A percentile compares a stretch with the other conserved stretches of the same genome.
phyloP scores from a whole-genome alignment of 2,888 invertebrate genomes.

The Agapostemon virescens region DNA sequence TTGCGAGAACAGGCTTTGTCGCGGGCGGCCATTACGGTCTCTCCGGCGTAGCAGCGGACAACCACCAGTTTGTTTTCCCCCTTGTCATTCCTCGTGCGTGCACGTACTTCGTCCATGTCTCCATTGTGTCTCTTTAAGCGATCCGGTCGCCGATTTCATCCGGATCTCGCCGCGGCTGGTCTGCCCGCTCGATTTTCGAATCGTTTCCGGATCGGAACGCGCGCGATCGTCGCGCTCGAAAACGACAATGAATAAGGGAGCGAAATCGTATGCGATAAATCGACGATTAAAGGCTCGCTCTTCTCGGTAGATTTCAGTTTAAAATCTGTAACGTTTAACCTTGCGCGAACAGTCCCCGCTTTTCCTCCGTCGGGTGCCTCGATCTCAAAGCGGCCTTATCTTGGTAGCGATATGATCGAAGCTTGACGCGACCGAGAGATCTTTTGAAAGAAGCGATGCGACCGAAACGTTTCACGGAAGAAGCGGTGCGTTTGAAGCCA shows the following conservation, averaged over 20 bases:
- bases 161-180: slow-evolving; percentile 61
- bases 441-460: no score
- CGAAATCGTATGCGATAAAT: slow-evolving; percentile 67
- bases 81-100: slow-evolving; percentile 39
- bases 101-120: slow-evolving; percentile 23
- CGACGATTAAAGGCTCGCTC: slow-evolving; percentile 65
- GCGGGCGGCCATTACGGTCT: slow-evolving; percentile 47
- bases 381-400: neutral
- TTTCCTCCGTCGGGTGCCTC: neutral
- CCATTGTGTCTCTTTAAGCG: slow-evolving; percentile 27
- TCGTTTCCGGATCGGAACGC: neutral
- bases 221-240: neutral
- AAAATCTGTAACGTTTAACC: neutral
- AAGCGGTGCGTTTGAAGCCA: no score
- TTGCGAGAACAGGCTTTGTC: slow-evolving; percentile 53
- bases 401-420: no score
- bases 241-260: slow-evolving; percentile 11
- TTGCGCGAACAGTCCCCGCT: neutral
- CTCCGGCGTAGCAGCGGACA: slow-evolving; percentile 26
- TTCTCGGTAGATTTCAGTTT: no score
- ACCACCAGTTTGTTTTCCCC: slow-evolving; percentile 40
- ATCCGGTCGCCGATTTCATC: slow-evolving; percentile 66
- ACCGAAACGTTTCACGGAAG: no score
- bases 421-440: no score
- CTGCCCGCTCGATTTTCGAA: slow-evolving; percentile 44